Conservation (phyloP, 2,797 vertebrate genomes). For the Hirundo rustica region DNA sequence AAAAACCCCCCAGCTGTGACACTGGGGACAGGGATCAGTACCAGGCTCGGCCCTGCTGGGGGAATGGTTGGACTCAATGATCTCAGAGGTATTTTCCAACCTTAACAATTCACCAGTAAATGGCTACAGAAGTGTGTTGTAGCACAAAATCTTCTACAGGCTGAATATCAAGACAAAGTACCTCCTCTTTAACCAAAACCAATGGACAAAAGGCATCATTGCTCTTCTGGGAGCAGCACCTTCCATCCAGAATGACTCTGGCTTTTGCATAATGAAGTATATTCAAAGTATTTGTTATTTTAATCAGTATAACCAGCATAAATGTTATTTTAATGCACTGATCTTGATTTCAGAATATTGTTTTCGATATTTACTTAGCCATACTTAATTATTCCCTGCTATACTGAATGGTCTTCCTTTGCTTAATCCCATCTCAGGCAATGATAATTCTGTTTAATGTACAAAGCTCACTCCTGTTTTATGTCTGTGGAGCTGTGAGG, state of each 20-base stretch:
- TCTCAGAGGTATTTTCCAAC: not conserved
- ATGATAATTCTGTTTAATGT: not conserved
- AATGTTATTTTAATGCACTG: not conserved
- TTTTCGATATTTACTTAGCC: not conserved
- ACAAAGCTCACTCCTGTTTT: not conserved
- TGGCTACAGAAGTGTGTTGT: accelerated
- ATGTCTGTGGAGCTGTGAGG: not conserved
- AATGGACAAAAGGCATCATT: not conserved
- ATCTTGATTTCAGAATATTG: not conserved
- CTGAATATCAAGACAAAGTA: not conserved
- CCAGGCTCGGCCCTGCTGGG: not conserved
- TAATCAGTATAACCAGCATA: not conserved
- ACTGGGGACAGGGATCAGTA: not conserved
- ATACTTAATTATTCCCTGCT: not conserved
- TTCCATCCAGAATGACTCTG: not conserved
- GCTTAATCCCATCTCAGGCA: not conserved
- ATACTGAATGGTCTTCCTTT: not conserved
- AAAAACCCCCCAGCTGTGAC: not conserved
- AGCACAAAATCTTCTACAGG: not conserved
- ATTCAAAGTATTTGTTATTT: not conserved
- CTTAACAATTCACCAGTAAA: not conserved
- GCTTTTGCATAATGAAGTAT: not conserved
- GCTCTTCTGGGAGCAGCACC: not conserved
- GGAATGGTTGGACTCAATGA: accelerated
- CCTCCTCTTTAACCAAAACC: not conserved